Conservation (phyloP, 35 echinoderm and acorn worm species). For the Ptychodera flava region DNA sequence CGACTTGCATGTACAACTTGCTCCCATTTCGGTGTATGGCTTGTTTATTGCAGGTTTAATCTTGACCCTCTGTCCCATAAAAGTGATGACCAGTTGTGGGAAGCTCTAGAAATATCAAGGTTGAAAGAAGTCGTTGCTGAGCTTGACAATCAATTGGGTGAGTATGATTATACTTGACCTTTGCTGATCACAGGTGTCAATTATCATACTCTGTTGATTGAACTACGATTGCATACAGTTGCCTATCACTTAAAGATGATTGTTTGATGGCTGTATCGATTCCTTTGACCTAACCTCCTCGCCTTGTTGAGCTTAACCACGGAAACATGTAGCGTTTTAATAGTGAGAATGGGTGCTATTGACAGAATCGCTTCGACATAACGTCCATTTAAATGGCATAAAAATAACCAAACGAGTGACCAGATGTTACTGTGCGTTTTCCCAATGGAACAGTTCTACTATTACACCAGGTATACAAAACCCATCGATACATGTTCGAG, state of each 20-base stretch:
- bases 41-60: slow-evolving; percentile 46
- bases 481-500: too few species aligned
- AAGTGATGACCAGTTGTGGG: slow-evolving; percentile 71
- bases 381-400: too few species aligned
- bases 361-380: not conserved
- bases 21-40: too few species aligned
- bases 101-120: slow-evolving; percentile 71
- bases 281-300: not conserved
- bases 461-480: too few species aligned
- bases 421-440: too few species aligned
- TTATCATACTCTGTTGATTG: not conserved
- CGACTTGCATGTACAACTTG: too few species aligned
- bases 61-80: slow-evolving; percentile 56
- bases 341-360: too few species aligned
- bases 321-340: too few species aligned
- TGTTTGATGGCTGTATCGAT: not conserved
- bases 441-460: too few species aligned
- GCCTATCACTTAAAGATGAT: not conserved
- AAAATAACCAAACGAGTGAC: too few species aligned
- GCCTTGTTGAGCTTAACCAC: too few species aligned
- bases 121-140: slow-evolving; percentile 65
- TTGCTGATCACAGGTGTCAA: not conserved
- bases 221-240: not conserved
- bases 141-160: too few species aligned
- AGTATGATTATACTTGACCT: slow-evolving; percentile 8